These are phyloP conservation scores for Actinia equina DNA, from an alignment of 64 coral and sea anemone genomes.

Conservation along the genomic window DNA sequence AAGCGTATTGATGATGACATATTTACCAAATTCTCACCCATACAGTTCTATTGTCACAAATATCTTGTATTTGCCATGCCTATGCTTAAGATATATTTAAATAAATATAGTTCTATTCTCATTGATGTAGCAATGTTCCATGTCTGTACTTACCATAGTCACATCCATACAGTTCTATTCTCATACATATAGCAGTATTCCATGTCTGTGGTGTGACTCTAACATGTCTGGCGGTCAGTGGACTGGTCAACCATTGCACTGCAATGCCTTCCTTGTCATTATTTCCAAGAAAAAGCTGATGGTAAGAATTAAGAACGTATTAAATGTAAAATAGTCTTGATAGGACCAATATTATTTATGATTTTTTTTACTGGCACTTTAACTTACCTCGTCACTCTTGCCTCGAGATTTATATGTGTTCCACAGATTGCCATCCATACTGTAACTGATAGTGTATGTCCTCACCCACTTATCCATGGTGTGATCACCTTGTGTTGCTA, in stretches of 20 bases:
- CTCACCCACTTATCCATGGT: slow-evolving; percentile 43
- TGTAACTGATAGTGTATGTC: slow-evolving; percentile 29
- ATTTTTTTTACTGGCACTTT: no score
- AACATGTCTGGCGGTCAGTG: slow-evolving; percentile 5
- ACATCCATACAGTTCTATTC: slow-evolving; percentile 45
- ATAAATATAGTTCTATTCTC: no score
- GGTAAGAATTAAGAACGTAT: not conserved
- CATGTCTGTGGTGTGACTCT: slow-evolving; percentile 21
- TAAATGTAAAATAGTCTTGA: no score
- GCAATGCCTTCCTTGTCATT: not conserved
- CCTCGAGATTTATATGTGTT: not conserved
- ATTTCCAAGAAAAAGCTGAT: slow-evolving; percentile 32
- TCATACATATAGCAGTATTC: slow-evolving; percentile 38
- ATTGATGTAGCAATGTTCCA: no score
- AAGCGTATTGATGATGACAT: no score
- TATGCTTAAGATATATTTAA: no score
- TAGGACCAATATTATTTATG: no score
- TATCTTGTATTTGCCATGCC: no score
- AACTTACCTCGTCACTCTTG: not conserved
- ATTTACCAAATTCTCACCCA: no score
- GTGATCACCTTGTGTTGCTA: slow-evolving; percentile 51
- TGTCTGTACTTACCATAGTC: not conserved
- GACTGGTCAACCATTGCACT: not conserved
- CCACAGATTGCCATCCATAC: not conserved
- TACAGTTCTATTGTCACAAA: no score